Evolutionary conservation across 1,140 invertebrate species (phyloP).

Genomic region (Drosophila kanapiae): DNA sequence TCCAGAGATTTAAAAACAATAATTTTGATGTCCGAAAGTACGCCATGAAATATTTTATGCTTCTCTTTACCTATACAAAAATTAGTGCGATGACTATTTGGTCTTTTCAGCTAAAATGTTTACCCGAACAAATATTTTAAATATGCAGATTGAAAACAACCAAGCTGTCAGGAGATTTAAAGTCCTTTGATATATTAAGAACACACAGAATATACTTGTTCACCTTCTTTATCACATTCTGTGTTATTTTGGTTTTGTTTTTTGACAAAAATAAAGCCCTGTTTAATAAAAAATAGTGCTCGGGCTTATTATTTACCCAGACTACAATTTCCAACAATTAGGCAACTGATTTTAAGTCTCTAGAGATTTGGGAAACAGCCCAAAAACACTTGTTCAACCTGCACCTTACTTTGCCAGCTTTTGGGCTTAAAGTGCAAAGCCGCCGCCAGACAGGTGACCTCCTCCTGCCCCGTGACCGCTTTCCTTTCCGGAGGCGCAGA

Average conservation of each 20-base stretch:
- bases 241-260: background rate
- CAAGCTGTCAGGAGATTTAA: background rate
- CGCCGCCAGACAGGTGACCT: conserved; percentile 28
- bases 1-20: conserved; percentile 15
- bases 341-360: conserved; percentile 25
- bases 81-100: background rate
- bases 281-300: background rate
- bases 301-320: background rate
- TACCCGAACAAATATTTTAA: background rate
- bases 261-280: background rate
- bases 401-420: conserved; percentile 42
- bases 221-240: too few species aligned
- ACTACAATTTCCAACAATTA: conserved; percentile 21
- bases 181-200: background rate
- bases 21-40: background rate
- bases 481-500: conserved; percentile 32
- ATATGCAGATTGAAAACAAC: background rate
- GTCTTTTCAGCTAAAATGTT: background rate
- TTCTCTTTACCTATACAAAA: background rate
- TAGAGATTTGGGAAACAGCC: conserved; percentile 8
- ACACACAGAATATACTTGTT: background rate
- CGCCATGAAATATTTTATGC: conserved; percentile 3
- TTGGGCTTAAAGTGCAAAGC: conserved; percentile 40
- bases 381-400: conserved; percentile 22
- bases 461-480: too few species aligned